Conservation (phyloP, 2,888 invertebrate genomes). For the Drosophila putrida region DNA sequence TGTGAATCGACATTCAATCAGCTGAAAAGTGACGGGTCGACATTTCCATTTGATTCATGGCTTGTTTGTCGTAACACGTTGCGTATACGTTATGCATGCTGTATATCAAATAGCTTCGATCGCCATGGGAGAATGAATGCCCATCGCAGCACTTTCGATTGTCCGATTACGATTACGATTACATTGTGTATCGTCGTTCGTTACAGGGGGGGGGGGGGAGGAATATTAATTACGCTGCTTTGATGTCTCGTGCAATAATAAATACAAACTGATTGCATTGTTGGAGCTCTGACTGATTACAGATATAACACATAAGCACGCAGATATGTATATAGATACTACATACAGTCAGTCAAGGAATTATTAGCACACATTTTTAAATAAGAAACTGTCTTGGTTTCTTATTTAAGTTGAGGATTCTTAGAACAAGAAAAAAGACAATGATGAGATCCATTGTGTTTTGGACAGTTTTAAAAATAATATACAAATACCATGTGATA, state of each 20-base stretch:
- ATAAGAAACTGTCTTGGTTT: too few species aligned
- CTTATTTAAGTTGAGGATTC: too few species aligned
- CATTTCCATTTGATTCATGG: conserved; percentile 19
- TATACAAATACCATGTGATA: too few species aligned
- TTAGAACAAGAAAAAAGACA: too few species aligned
- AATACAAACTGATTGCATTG: conserved; percentile 44
- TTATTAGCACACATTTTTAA: too few species aligned
- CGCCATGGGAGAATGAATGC: conserved; percentile 47
- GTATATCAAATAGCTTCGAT: conserved; percentile 15
- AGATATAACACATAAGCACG: conserved; percentile 1
- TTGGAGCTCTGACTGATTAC: conserved; percentile 37
- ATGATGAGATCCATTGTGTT: too few species aligned
- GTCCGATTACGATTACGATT: conserved; percentile 17
- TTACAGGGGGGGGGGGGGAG: neutral
- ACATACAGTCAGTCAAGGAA: too few species aligned
- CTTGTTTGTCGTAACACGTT: conserved; percentile 30
- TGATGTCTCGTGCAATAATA: conserved; percentile 22
- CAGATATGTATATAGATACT: too few species aligned
- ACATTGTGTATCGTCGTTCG: neutral
- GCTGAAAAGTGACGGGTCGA: neutral
- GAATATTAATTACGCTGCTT: conserved; percentile 45
- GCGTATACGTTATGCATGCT: conserved; percentile 49
- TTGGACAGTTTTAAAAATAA: too few species aligned
- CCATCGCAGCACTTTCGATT: conserved; percentile 39
- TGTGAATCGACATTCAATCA: conserved; percentile 1